These are phyloP conservation scores for Wiebesia pumilae DNA, from an alignment of 1,140 invertebrate species.

Conservation along the genomic window DNA sequence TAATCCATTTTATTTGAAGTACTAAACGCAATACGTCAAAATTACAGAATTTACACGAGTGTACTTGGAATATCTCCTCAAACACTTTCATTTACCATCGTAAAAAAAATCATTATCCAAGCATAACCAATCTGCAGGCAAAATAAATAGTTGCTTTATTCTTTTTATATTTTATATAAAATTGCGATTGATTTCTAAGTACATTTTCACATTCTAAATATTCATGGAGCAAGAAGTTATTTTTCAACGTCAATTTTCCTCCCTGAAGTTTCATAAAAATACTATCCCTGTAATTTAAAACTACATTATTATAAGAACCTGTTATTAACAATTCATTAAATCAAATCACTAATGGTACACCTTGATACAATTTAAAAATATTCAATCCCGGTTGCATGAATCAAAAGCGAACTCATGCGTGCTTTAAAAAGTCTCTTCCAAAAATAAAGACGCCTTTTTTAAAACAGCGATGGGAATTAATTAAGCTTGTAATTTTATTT, in stretches of 20 bases:
- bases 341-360: conserved; percentile 45
- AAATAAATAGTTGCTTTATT: conserved; percentile 4
- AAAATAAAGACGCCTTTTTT: conserved; percentile 24
- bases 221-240: background rate
- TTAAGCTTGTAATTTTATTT: conserved; percentile 44
- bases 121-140: background rate
- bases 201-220: background rate
- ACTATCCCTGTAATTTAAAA: conserved; percentile 11
- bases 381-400: conserved; percentile 37
- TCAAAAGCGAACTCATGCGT: conserved; percentile 6
- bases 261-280: background rate
- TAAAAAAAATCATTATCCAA: background rate
- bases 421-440: background rate
- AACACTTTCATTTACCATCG: background rate
- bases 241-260: conserved; percentile 34
- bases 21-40: background rate
- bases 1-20: background rate
- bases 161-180: background rate
- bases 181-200: conserved; percentile 19
- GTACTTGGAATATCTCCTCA: background rate
- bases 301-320: conserved; percentile 33
- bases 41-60: background rate
- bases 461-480: conserved; percentile 35
- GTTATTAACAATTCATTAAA: conserved; percentile 45
- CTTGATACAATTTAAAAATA: conserved; percentile 39